A percentile compares a stretch with the other conserved stretches of the same genome.
These are phyloP conservation scores for Dinocampus coccinellae DNA, from an alignment of 2,888 invertebrate genomes.

Conservation along the genomic window DNA sequence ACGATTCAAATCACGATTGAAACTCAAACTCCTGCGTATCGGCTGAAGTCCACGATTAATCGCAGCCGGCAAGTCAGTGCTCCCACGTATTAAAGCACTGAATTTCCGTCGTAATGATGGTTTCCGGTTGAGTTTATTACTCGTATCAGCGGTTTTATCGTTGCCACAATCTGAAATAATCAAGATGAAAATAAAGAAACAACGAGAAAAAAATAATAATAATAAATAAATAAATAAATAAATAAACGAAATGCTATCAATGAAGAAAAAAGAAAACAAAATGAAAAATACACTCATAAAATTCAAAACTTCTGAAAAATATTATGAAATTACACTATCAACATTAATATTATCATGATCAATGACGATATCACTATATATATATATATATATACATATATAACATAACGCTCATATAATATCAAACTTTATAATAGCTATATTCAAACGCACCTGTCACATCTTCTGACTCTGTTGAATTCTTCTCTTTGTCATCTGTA, in stretches of 20 bases:
- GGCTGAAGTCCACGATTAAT: conserved; percentile 62
- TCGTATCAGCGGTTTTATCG: conserved; percentile 19
- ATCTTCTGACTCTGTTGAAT: conserved; percentile 32
- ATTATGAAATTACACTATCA: background rate
- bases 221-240: background rate
- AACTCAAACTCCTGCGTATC: conserved; percentile 63
- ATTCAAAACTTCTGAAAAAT: background rate
- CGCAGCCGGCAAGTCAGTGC: conserved; percentile 63
- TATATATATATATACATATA: background rate
- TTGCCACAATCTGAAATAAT: conserved; percentile 9
- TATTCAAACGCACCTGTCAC: conserved; percentile 49
- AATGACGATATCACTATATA: background rate
- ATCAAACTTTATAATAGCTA: background rate
- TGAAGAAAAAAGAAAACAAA: too few relatives aligned
- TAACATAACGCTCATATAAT: background rate
- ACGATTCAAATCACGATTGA: conserved; percentile 61
- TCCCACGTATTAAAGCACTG: conserved; percentile 57
- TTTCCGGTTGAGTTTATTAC: conserved; percentile 54
- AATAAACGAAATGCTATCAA: too few relatives aligned
- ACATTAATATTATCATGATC: background rate
- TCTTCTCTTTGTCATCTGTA: conserved; percentile 31
- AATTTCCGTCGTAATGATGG: conserved; percentile 60
- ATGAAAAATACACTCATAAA: background rate
- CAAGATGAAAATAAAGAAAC: background rate
- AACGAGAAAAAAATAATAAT: background rate